Base-by-base conservation (phyloP, 2,888 invertebrate genomes). In the Copidosoma aretas region DNA sequence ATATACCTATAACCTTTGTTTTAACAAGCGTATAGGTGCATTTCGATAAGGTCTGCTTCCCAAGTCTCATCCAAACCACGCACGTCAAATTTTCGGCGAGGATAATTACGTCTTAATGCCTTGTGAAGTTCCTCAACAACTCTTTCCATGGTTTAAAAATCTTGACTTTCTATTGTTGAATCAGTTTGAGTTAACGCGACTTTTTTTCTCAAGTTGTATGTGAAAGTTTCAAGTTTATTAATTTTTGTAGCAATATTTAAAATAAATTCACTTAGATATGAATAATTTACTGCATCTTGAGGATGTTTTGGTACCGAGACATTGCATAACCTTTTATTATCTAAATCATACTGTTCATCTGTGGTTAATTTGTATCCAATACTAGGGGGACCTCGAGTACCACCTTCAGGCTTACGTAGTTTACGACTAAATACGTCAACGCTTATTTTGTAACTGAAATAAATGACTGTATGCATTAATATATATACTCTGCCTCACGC, bases 51-150 rank as follows among this genome's bases (percentile, higher is more conserved):
- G 32, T 32, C 32, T 32, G 80, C 80, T 77, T 85, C 84, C 32
- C 32, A 32, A 32, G 32, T 32, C 32, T 32, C 32, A 32, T 32
- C 32, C 8, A 32, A 32, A 32, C 83, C 81, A 84, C 19, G 83
- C 75, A 73, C 85, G 83, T 75, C 83, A 79, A 10, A 84, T 73
- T 54, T 79, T 82, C 54, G 49, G 14, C 64, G 52, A n/a, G 15
- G 51, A 62, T 57, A 68, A 53, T 64, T 68, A 24, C 60, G 32
- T 24, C 68, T 58, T 15, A 63, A 63, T 10, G 62, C 57, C 25
- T 58, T 68, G 39, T 63, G 63, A 17, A 68, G 41, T 43, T 68
- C 63, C 21, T 63, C 32, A 17, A 68, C n/a, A n/a, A n/a, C n/a
- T n/a, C 62, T 3, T 32, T 5, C 32, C 32, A 32, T 32, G n/a